These are phyloP conservation scores for Dallia pectoralis DNA, from an alignment of 2,797 vertebrate species.

Conservation along the genomic window DNA sequence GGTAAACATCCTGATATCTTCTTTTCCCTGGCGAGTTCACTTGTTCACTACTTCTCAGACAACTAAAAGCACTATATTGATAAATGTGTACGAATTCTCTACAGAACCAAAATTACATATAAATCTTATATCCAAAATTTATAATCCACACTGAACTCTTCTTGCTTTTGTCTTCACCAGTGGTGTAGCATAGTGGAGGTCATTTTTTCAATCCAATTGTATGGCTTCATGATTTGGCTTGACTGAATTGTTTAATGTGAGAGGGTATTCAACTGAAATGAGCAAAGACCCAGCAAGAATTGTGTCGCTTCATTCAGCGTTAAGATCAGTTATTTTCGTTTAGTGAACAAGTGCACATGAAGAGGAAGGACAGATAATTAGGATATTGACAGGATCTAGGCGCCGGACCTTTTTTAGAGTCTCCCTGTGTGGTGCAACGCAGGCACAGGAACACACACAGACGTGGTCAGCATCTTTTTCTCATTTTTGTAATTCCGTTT, in stretches of 20 bases:
- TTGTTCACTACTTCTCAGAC: neutral
- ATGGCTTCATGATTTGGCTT: too few relatives aligned
- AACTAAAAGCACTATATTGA: neutral
- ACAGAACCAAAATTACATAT: too few relatives aligned
- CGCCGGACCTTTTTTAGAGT: constrained; percentile 11
- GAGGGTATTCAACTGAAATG: too few relatives aligned
- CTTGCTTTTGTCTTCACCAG: too few relatives aligned
- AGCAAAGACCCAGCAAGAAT: too few relatives aligned
- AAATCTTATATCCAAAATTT: too few relatives aligned
- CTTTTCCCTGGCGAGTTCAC: neutral
- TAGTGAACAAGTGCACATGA: constrained; percentile 1
- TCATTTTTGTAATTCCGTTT: neutral
- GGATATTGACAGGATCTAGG: neutral
- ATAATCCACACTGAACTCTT: too few relatives aligned
- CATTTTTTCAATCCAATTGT: too few relatives aligned
- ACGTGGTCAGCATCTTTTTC: neutral
- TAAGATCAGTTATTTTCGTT: neutral
- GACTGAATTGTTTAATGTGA: too few relatives aligned
- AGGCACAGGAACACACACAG: neutral
- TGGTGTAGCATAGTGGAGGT: too few relatives aligned
- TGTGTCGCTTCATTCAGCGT: too few relatives aligned
- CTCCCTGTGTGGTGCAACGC: neutral
- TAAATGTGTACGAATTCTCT: neutral
- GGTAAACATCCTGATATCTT: neutral
- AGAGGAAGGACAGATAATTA: neutral